Evolutionary conservation across 2,888 invertebrate species (phyloP), one percentile per base, ranked within the genome.

Genomic region (Agrotis ipsilon): DNA sequence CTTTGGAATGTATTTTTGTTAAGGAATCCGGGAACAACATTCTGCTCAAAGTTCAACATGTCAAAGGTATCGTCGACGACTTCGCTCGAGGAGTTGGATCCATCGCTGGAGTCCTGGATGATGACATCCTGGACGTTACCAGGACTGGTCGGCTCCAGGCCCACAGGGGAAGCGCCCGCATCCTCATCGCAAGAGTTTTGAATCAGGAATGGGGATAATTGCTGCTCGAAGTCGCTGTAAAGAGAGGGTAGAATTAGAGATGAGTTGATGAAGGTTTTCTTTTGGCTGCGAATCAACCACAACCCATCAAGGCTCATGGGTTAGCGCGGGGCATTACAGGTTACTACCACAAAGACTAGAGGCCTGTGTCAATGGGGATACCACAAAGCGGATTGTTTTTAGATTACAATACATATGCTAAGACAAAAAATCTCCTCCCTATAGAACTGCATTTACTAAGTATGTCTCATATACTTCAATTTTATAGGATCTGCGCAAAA

Each of bases 131-230:
- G 91, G 1, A 87, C 86, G 81, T 90, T 84, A 49, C 88, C 90
- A 0, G 93, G 93, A 71, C 93, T 93, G 54, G 90, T 90, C 11
- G 93, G 91, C 69, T 91, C 92, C 63, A 92, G 77, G 14, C 89
- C 88, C 32, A 85, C 74, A 0, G 89, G 77, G 0, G 89, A 84
- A 19, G 82, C 59, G n/a, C 78, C 79, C 0, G 87, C 82, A 48
- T 94, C 94, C 49, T 94, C 95, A 77, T 95, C 93, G 80, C 94
- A 94, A 0, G 94, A 91, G 87, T 95, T 95, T 73, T 95, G 96
- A 67, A 96, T 96, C 62, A 96, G 92, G 89, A 95, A 93, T 13
- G 97, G 97, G 5, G 97, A 97, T 45, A 97, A 89, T 80, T 97
- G 96, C 78, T 97, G 97, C 80, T 97, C 97, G 89, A 96, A 95